Base-by-base conservation (phyloP, 2,888 invertebrate genomes). In the Diadegma fenestrale region DNA sequence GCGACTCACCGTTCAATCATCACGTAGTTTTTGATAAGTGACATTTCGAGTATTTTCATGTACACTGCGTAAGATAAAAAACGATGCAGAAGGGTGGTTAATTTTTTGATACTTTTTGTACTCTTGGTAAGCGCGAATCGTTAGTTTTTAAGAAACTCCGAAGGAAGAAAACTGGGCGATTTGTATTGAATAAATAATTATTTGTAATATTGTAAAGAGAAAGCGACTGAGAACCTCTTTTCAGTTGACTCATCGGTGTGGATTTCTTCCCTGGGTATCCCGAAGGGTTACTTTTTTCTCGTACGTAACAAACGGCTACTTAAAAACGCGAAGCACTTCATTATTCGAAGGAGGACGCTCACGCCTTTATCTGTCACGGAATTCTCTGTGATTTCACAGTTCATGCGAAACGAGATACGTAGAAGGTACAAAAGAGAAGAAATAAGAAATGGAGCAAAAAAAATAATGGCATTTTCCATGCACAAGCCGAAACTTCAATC, bases 171-270 rank as follows among this genome's bases (percentile, higher is more conserved):
- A 22, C 7, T 75, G 68, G 58, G 69, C 66, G 54, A 71, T 77
- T 48, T 85, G 79, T 82, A 84, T 61, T 85, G 82, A 84, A 88
- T 85, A 87, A 82, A 86, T 80, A 76, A 81, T 79, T 87, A 86
- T 79, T 83, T 64, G 84, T 84, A 41, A 66, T 22, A 77, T 30
- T 33, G 77, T 41, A 54, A 51, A 33, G 17, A 12, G 14, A 19
- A 37, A 30, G 26, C 14, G 43, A 10, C 22, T 80, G 84, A 80
- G 80, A 77, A 72, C 80, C 64, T 17, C 66, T 66, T 1, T 17
- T 17, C 43, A 68, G 4, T 83, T 71, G 33, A 26, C 64, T 45
- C 76, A 58, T 58, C n/a, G 26, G 8, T 12, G 64, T 14, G 22
- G 17, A 22, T 43, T 71, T 30, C 26, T 48, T 51, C 26, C 54